Evolutionary conservation across 2,888 invertebrate species (phyloP), one percentile per base, ranked within the genome.

Genomic region (Zelleria hepariella): DNA sequence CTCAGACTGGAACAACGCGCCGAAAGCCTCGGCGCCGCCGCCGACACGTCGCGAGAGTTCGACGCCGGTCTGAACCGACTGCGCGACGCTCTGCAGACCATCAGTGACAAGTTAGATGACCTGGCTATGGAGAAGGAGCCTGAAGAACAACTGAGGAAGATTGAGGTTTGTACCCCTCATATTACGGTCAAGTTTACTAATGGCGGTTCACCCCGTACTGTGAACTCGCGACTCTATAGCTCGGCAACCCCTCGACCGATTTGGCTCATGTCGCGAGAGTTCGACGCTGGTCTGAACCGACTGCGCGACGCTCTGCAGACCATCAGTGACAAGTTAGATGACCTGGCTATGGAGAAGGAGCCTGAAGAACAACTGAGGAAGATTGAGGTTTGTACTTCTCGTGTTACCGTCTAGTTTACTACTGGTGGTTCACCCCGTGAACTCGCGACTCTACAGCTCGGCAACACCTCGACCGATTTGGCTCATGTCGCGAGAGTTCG

Each of bases 401-500:
- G 27, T 51, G 4, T 32, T 32, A 21, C 27, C 5, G 18, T 58
- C 54, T 25, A 24, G 5, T 24, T 47, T 52, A 18, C 20, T n/a
- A n/a, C n/a, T n/a, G n/a, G n/a, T n/a, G n/a, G n/a, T n/a, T n/a
- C n/a, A n/a, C n/a, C n/a, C n/a, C n/a, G n/a, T n/a, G n/a, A n/a
- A n/a, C n/a, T n/a, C n/a, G n/a, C n/a, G n/a, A n/a, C n/a, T n/a
- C n/a, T n/a, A n/a, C n/a, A n/a, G n/a, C n/a, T n/a, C n/a, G n/a
- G n/a, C n/a, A n/a, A n/a, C n/a, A n/a, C n/a, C n/a, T n/a, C n/a
- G n/a, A n/a, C n/a, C n/a, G n/a, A n/a, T n/a, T n/a, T n/a, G n/a
- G n/a, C n/a, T n/a, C 70, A 96, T 97, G 7, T 96, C 96, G 58
- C 93, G 96, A 61, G 97, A 98, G 81, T 98, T 98, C 78, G 97